Conservation (phyloP, 1,140 invertebrate genomes). For the Idris sp. region DNA sequence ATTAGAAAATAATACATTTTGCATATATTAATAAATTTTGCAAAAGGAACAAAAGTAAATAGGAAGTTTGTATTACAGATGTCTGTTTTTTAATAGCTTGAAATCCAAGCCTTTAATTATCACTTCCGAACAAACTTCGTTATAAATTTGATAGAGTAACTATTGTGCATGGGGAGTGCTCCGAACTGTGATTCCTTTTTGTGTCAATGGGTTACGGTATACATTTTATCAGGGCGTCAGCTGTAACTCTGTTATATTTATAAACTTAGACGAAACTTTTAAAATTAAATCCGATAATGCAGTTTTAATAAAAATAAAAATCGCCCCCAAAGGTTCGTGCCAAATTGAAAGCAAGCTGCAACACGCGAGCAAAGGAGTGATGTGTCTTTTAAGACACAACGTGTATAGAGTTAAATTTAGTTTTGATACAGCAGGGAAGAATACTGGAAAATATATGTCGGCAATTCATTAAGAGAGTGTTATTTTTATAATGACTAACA, state of each 20-base stretch:
- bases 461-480: no score
- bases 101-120: slow-evolving; percentile 8
- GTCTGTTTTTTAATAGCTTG: slow-evolving; percentile 3
- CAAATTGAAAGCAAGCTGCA: slow-evolving; percentile 27
- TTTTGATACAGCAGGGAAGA: no score
- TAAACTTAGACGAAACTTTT: slow-evolving; percentile 19
- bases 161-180: slow-evolving; percentile 38
- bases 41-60: no score
- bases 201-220: slow-evolving; percentile 20
- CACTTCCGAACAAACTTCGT: slow-evolving; percentile 10
- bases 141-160: slow-evolving; percentile 19
- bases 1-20: no score
- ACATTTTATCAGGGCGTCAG: slow-evolving; percentile 29
- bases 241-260: slow-evolving; percentile 21
- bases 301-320: slow-evolving; percentile 41
- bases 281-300: slow-evolving; percentile 21
- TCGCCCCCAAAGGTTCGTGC: slow-evolving; percentile 9
- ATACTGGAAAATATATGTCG: no score
- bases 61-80: no score
- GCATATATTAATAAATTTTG: no score
- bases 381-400: no score
- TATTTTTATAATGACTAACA: no score
- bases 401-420: no score
- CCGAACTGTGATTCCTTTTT: slow-evolving; percentile 45
- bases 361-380: slow-evolving; percentile 30